Percentiles rank a stretch among this genome's conserved stretches.
phyloP scores from a whole-genome alignment of 2,797 vertebrate genomes.

The Rhabdomys pumilio region DNA sequence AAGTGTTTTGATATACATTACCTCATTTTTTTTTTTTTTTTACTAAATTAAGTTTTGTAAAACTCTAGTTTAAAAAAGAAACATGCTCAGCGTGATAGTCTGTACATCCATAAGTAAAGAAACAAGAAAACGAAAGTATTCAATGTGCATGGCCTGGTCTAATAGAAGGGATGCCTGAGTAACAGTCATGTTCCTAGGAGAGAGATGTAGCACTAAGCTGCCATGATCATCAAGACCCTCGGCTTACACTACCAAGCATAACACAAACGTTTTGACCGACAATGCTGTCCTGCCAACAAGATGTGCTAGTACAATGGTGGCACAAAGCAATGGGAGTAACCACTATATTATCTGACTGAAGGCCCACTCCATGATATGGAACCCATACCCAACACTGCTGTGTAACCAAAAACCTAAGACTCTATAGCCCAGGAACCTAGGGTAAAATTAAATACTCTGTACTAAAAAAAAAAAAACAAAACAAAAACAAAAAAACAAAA shows the following conservation, averaged over 20 bases:
- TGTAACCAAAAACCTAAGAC: neutral
- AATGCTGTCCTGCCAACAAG: neutral
- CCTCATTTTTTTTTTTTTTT: neutral
- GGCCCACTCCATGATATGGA: neutral
- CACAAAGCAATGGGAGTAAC: neutral
- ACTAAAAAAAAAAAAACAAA: neutral
- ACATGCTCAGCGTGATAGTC: neutral
- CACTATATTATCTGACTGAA: neutral
- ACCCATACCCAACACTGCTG: neutral
- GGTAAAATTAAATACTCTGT: neutral
- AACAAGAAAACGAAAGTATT: constrained; percentile 61
- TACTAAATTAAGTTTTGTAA: constrained; percentile 26
- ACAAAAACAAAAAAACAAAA: neutral
- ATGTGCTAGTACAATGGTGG: neutral
- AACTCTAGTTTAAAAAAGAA: constrained; percentile 21
- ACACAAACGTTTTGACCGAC: neutral
- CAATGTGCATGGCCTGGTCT: neutral
- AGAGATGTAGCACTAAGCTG: constrained; percentile 25
- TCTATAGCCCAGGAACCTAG: neutral
- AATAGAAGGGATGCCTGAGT: constrained; percentile 2
- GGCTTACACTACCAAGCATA: neutral
- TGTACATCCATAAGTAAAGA: constrained; percentile 46
- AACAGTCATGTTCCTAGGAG: neutral
- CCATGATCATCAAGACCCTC: neutral
- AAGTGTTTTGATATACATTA: constrained; percentile 42